Evolutionary conservation across 2,797 vertebrate species (phyloP).

Genomic region (Chiloscyllium punctatum): DNA sequence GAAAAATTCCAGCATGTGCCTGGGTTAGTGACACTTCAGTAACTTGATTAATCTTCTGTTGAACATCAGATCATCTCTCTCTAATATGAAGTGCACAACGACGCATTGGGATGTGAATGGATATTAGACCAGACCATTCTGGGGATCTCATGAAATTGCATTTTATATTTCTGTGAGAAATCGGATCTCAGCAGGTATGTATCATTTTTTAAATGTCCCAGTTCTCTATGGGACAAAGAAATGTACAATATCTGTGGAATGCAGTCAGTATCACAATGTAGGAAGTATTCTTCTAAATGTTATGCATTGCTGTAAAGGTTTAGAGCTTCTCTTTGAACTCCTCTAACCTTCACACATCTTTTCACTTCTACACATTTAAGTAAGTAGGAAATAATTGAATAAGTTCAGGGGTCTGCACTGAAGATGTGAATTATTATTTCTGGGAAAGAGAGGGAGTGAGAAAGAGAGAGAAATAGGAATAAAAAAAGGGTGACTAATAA

Average conservation of each 20-base stretch:
- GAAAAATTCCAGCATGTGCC: neutral
- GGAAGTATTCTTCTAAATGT: neutral
- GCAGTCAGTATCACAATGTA: neutral
- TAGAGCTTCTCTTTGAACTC: neutral
- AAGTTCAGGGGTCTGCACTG: neutral
- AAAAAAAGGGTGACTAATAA: neutral
- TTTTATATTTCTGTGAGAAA: slow-evolving; percentile 26
- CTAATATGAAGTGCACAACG: neutral
- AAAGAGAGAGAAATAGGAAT: neutral
- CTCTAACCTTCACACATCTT: neutral
- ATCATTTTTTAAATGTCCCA: slow-evolving; percentile 2
- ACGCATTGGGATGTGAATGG: neutral
- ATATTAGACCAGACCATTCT: neutral
- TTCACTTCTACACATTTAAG: neutral
- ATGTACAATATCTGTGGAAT: neutral
- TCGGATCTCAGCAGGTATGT: neutral
- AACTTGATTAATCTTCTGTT: neutral
- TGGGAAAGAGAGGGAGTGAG: neutral
- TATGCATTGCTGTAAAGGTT: neutral
- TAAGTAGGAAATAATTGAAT: neutral
- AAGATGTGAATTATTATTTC: neutral
- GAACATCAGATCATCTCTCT: neutral
- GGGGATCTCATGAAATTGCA: neutral
- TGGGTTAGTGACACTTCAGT: neutral
- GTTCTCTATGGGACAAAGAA: neutral